Conservation (phyloP, 2,113 vertebrate species). For the Paracanthobrama guichenoti region DNA sequence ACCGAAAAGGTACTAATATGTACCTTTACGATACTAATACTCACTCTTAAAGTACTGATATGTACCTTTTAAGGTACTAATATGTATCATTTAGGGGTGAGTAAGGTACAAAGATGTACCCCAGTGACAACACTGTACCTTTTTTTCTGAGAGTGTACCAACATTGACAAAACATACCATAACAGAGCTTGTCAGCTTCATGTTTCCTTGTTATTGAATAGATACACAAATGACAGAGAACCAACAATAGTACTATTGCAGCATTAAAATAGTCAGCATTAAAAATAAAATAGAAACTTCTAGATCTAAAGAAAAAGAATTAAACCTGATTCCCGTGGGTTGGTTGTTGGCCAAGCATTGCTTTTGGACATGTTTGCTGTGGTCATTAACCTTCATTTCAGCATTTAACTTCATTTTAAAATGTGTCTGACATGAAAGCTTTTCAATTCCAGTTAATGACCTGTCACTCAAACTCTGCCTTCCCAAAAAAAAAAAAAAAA, state of each 20-base stretch:
- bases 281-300: background rate
- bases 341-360: background rate
- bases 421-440: slow-evolving; percentile 35
- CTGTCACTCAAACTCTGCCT: slow-evolving; percentile 40
- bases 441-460: slow-evolving; percentile 48
- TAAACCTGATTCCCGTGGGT: background rate
- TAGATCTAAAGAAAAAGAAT: background rate
- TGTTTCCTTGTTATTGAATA: background rate
- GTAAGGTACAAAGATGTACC: no score
- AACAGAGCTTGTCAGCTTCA: background rate
- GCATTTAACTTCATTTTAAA: slow-evolving; percentile 35
- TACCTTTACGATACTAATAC: no score
- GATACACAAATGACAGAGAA: background rate
- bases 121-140: no score
- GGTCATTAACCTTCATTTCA: slow-evolving; percentile 48
- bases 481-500: background rate
- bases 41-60: no score
- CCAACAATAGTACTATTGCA: background rate
- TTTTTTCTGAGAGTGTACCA: no score
- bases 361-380: background rate
- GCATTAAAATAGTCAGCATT: background rate
- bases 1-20: no score
- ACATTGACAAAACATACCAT: background rate
- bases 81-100: no score
- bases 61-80: no score